phyloP scores from a whole-genome alignment of 1,140 invertebrate genomes.

The Lethrus apterus region DNA sequence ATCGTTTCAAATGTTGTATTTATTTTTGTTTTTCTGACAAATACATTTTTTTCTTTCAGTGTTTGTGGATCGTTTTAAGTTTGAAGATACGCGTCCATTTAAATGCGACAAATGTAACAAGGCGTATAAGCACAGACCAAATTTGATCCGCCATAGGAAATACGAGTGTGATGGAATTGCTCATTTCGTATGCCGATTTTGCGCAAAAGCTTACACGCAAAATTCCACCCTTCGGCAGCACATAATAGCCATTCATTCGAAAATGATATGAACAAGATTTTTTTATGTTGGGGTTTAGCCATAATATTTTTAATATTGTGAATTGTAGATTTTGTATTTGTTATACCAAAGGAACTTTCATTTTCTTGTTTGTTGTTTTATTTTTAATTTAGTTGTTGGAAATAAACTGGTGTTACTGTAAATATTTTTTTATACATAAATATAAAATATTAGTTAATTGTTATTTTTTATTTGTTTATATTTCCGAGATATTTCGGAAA shows the following conservation, averaged over 20 bases:
- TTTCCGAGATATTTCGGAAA: too few species aligned
- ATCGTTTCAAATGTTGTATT: background rate
- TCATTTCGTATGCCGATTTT: constrained; percentile 43
- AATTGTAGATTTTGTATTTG: too few species aligned
- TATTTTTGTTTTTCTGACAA: constrained; percentile 2
- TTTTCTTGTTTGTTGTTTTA: too few species aligned
- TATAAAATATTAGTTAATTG: too few species aligned
- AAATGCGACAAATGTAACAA: constrained; percentile 25
- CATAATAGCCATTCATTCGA: constrained; percentile 8
- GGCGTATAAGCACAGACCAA: constrained; percentile 31
- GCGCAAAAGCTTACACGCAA: constrained; percentile 20
- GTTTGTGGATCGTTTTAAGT: constrained; percentile 10
- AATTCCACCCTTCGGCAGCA: constrained; percentile 4
- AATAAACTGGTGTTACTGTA: too few species aligned
- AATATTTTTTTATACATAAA: too few species aligned
- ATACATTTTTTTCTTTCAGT: background rate
- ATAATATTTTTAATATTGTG: too few species aligned
- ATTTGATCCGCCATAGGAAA: constrained; percentile 40
- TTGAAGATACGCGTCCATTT: constrained; percentile 4
- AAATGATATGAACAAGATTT: too few species aligned
- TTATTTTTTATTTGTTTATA: too few species aligned
- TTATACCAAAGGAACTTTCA: too few species aligned
- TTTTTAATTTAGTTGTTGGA: too few species aligned
- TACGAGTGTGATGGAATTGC: constrained; percentile 48
- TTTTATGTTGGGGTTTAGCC: too few species aligned